Evolutionary conservation across 2,113 vertebrate species (phyloP).

Genomic region (Esox niger): DNA sequence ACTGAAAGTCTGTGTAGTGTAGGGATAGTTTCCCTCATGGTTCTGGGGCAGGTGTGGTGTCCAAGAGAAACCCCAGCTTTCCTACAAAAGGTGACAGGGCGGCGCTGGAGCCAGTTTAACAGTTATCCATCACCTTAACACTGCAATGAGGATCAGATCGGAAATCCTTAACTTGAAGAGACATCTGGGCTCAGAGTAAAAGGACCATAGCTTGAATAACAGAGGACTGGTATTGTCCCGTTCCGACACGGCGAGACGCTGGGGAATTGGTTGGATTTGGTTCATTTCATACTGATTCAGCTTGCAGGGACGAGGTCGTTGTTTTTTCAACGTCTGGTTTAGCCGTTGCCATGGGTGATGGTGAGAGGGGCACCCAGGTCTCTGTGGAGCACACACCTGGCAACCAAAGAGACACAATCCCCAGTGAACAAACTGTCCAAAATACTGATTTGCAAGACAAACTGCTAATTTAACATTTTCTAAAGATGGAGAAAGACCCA

Average conservation of each 20-base stretch:
- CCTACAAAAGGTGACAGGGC: background rate
- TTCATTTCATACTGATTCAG: slow-evolving; percentile 18
- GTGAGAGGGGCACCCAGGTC: slow-evolving; percentile 43
- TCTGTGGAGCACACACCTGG: slow-evolving; percentile 62
- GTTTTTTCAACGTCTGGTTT: slow-evolving; percentile 33
- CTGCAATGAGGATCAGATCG: background rate
- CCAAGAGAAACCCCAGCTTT: no score
- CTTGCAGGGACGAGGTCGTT: background rate
- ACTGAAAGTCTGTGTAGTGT: background rate
- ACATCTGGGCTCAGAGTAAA: background rate
- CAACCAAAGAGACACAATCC: slow-evolving; percentile 31
- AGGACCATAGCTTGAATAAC: background rate
- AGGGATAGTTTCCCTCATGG: background rate
- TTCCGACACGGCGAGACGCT: no score
- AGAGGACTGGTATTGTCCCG: background rate
- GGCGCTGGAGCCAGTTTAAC: background rate
- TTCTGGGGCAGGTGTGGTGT: background rate
- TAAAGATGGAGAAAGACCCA: background rate
- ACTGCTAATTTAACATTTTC: background rate
- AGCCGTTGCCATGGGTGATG: slow-evolving; percentile 39
- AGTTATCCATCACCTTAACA: background rate
- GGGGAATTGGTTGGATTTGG: slow-evolving; percentile 5
- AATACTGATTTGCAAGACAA: slow-evolving; percentile 9
- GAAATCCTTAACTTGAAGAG: background rate
- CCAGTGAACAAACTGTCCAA: background rate